Evolutionary conservation across 1,140 invertebrate genomes (phyloP), one percentile per base, ranked within the genome.

Genomic region (Wasmannia auropunctata): DNA sequence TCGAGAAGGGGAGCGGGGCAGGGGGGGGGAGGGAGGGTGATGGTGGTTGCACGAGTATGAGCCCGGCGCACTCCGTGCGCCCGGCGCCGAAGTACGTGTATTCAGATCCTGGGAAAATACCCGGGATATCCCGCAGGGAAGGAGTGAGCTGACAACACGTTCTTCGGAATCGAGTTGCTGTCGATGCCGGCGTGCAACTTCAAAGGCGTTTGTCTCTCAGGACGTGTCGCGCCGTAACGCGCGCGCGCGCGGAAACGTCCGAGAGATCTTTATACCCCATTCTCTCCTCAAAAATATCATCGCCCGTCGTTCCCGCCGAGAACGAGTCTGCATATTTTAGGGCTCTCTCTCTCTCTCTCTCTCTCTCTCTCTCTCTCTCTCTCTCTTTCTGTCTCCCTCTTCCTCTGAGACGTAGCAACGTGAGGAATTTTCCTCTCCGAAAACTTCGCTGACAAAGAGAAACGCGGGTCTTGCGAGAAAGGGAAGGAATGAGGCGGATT

Each of bases 81-180:
- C 56, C 49, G 72, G 49, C 62, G 54, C 70, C 43, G 25, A 34
- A 81, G 72, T 83, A 72, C 70, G 51, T 79, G 88, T 81, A 90
- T 90, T 87, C 88, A 58, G 80, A 90, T 90, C 75, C 69, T 87
- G 75, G 49, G 76, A 60, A 90, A 90, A 90, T 90, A 90, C 65
- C 70, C 65, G n/a, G 56, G 60, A 76, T 85, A 76, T 77, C 75
- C 88, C 88, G 60, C 19, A 25, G 40, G 88, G 67, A 69, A 80
- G 60, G 43, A 85, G 62, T 81, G 74, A 76, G 31, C 80, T 60
- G 86, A 54, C 69, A 85, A 87, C 86, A 86, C 80, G 88, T 90
- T 85, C 49, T 74, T 46, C 56, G 46, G 79, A 90, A 90, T 90
- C 88, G 81, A 87, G 89, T 90, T 86, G 80, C 56, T 67, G 65